phyloP scores from a whole-genome alignment of 2,888 invertebrate species.

The Chaitophorus viminalis region DNA sequence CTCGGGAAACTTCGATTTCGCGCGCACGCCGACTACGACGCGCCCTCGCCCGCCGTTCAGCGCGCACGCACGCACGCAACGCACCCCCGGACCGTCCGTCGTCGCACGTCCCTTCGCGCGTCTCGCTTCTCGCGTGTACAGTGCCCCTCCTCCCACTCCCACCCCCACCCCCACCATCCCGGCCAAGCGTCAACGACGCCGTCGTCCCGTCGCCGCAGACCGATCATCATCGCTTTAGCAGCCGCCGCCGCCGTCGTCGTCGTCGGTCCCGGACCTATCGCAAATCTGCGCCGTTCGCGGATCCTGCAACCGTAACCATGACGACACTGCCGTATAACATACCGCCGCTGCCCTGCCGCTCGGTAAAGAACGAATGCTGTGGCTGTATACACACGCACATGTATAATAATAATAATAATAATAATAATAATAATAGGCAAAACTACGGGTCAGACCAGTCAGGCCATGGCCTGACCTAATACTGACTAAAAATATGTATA shows the following conservation, averaged over 20 bases:
- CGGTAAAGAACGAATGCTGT: background rate
- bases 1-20: conserved; percentile 44
- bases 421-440: too few relatives aligned
- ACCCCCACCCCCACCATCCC: too few relatives aligned
- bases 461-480: too few relatives aligned
- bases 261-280: conserved; percentile 58
- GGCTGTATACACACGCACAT: too few relatives aligned
- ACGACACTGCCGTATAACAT: too few relatives aligned
- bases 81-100: too few relatives aligned
- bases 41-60: too few relatives aligned
- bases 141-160: too few relatives aligned
- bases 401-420: too few relatives aligned
- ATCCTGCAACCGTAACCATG: conserved; percentile 46
- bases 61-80: background rate
- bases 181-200: too few relatives aligned
- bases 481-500: too few relatives aligned
- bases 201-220: background rate
- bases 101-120: background rate
- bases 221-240: background rate
- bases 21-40: background rate
- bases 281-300: conserved; percentile 45
- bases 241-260: conserved; percentile 12
- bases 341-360: background rate
- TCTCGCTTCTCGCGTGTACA: background rate
- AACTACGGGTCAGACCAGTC: too few relatives aligned